phyloP scores from a whole-genome alignment of 1,140 invertebrate species.

The Pseudobourletiella spinata region DNA sequence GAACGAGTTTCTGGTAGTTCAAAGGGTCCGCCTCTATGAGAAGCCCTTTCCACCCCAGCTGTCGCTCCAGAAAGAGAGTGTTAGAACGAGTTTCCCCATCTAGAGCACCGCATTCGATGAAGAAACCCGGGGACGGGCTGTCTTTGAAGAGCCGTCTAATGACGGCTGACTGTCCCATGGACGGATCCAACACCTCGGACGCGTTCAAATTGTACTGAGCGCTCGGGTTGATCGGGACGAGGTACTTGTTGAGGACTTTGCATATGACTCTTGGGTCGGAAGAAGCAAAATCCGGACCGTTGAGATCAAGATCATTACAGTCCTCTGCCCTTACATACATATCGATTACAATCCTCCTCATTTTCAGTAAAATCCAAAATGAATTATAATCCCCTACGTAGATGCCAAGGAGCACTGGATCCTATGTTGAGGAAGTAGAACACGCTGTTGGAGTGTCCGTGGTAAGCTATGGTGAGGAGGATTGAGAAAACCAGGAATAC shows the following conservation, averaged over 20 bases:
- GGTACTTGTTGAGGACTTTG: not conserved
- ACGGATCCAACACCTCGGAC: not conserved
- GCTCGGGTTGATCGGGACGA: not conserved
- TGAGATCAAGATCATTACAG: slow-evolving; percentile 2
- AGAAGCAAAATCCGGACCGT: not conserved
- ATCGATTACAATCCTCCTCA: not conserved
- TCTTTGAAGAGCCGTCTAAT: slow-evolving; percentile 5
- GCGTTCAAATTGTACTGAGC: not conserved
- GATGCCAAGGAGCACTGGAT: too few relatives aligned
- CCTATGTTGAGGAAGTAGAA: too few relatives aligned
- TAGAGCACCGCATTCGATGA: slow-evolving; percentile 48
- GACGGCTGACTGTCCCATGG: slow-evolving; percentile 10
- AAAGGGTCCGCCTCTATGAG: slow-evolving; percentile 18
- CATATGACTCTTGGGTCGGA: not conserved
- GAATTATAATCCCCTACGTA: too few relatives aligned
- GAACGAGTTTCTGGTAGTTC: slow-evolving; percentile 5
- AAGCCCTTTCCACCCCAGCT: slow-evolving; percentile 7
- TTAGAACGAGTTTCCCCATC: slow-evolving; percentile 49
- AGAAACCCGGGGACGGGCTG: slow-evolving; percentile 38
- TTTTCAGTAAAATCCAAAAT: too few relatives aligned
- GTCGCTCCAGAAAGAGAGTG: slow-evolving; percentile 44
- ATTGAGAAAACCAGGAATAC: too few relatives aligned
- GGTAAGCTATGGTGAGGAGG: too few relatives aligned
- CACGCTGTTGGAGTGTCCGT: too few relatives aligned
- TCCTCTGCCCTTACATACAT: not conserved